These are phyloP conservation scores for Thripadectes ignobilis DNA, from an alignment of 2,797 vertebrate species.

Conservation along the genomic window DNA sequence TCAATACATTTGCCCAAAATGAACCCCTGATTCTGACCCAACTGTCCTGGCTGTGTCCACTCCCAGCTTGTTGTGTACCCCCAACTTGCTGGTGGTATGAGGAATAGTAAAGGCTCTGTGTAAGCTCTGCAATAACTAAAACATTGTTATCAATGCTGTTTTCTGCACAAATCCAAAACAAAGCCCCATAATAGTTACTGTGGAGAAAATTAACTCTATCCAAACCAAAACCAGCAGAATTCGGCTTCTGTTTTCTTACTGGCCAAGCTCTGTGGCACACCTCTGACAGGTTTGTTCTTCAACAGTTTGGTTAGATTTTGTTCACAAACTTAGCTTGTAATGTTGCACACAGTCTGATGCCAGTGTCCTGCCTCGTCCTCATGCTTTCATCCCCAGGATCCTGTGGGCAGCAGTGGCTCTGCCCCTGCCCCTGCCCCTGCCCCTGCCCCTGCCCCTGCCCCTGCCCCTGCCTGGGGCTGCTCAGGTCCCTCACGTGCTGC, in stretches of 20 bases:
- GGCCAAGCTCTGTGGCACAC: background rate
- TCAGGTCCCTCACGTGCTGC: background rate
- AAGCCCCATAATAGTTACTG: background rate
- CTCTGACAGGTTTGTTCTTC: background rate
- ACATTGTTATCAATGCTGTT: background rate
- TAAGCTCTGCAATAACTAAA: background rate
- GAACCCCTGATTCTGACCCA: background rate
- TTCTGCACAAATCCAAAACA: background rate
- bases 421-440: background rate
- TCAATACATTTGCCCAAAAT: background rate
- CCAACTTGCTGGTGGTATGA: background rate
- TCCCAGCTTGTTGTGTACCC: background rate
- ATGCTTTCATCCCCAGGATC: background rate
- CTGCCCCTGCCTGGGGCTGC: background rate
- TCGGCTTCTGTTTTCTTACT: background rate
- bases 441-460: background rate
- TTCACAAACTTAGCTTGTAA: accelerated
- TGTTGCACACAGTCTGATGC: no score
- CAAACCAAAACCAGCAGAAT: background rate
- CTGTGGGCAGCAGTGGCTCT: background rate
- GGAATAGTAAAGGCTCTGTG: background rate
- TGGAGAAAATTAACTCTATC: background rate
- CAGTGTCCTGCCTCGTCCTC: background rate
- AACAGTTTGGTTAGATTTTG: background rate
- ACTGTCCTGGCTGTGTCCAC: background rate